Conservation (phyloP, 2,113 vertebrate genomes). For the Xenopus tropicalis region DNA sequence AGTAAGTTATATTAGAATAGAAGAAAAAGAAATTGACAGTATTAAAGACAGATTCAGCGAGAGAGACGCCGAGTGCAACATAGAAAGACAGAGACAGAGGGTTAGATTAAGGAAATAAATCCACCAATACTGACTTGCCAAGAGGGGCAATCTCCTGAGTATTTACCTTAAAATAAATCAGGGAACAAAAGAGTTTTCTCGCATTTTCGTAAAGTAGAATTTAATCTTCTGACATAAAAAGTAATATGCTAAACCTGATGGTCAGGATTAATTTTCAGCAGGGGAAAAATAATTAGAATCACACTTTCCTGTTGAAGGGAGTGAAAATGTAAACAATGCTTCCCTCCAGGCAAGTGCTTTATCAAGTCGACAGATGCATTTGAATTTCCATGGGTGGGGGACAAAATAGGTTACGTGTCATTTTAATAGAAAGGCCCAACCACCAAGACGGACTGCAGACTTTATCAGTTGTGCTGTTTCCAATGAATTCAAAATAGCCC, state of each 20-base stretch:
- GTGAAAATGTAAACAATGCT: conserved; percentile 99
- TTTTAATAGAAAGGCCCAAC: conserved; percentile 92
- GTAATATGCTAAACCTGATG: conserved; percentile 76
- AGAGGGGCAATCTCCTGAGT: too few species aligned
- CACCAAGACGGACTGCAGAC: conserved; percentile 77
- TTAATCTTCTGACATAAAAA: conserved; percentile 56
- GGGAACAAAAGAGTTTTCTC: background rate
- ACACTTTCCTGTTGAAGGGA: conserved; percentile 96
- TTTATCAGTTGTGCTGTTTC: conserved; percentile 78
- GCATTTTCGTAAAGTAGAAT: conserved; percentile 17
- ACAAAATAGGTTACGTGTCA: conserved; percentile 98
- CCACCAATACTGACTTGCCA: too few species aligned
- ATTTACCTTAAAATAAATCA: too few species aligned
- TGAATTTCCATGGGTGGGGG: conserved; percentile 98
- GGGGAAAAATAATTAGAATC: conserved; percentile 98
- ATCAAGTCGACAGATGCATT: conserved; percentile 99
- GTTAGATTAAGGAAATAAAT: too few species aligned
- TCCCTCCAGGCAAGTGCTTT: conserved; percentile 98
- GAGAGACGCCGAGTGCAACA: too few species aligned
- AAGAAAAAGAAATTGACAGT: too few species aligned
- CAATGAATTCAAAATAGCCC: conserved; percentile 76
- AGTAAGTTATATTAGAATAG: too few species aligned
- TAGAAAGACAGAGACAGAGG: too few species aligned
- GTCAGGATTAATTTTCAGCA: conserved; percentile 99
- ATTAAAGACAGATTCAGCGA: too few species aligned